Percentiles rank a stretch among this genome's conserved stretches.
phyloP scores from a whole-genome alignment of 2,888 invertebrate genomes.

The Drosophila testacea region DNA sequence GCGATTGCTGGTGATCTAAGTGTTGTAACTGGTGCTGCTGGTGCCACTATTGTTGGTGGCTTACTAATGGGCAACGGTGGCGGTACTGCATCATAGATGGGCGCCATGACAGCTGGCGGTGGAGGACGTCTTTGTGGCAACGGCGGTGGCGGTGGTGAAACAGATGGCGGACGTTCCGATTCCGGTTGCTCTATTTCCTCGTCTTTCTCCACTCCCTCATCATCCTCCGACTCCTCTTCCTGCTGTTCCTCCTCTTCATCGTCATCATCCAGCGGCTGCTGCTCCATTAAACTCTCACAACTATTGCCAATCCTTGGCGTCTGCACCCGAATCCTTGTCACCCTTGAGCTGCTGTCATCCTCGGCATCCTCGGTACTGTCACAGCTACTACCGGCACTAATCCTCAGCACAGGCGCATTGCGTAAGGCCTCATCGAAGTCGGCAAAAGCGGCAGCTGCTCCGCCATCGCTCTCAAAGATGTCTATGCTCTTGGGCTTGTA shows the following conservation, averaged over 20 bases:
- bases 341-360: slow-evolving; percentile 54
- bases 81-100: slow-evolving; percentile 64
- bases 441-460: slow-evolving; percentile 74
- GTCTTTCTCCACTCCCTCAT: slow-evolving; percentile 27
- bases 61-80: slow-evolving; percentile 66
- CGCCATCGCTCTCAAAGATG: slow-evolving; percentile 78
- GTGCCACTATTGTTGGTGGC: slow-evolving; percentile 49
- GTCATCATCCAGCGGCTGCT: slow-evolving; percentile 47
- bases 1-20: slow-evolving; percentile 43
- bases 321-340: slow-evolving; percentile 52
- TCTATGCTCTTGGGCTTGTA: slow-evolving; percentile 83
- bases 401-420: slow-evolving; percentile 81
- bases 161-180: slow-evolving; percentile 66
- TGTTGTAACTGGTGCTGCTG: not conserved
- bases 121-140: slow-evolving; percentile 69
- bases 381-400: slow-evolving; percentile 60
- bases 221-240: slow-evolving; percentile 10
- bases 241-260: slow-evolving; percentile 41
- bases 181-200: slow-evolving; percentile 44
- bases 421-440: slow-evolving; percentile 83
- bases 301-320: slow-evolving; percentile 74
- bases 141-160: slow-evolving; percentile 78
- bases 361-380: slow-evolving; percentile 69
- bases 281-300: slow-evolving; percentile 77
- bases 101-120: slow-evolving; percentile 31